These are phyloP conservation scores for Stigmatopora argus DNA, from an alignment of 2,113 vertebrate genomes.

Conservation along the genomic window DNA sequence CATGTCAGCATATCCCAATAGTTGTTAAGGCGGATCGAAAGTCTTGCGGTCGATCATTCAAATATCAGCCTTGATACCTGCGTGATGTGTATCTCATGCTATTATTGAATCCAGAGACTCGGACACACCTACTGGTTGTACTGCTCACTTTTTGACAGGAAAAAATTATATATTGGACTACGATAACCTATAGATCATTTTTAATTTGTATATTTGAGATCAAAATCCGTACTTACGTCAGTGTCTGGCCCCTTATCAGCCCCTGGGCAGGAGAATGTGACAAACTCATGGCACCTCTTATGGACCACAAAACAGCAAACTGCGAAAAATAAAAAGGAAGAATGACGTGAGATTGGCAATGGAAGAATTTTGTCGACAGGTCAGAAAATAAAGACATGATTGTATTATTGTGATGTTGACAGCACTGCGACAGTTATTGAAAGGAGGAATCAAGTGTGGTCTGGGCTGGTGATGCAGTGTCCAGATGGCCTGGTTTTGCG, in stretches of 20 bases:
- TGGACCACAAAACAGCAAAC: slow-evolving; percentile 99
- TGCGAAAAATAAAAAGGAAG: slow-evolving; percentile 44
- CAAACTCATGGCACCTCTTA: slow-evolving; percentile 98
- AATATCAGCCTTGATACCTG: too few relatives aligned
- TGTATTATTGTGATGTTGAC: neutral
- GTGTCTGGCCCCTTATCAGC: slow-evolving; percentile 96
- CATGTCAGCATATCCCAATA: too few relatives aligned
- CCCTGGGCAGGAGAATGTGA: slow-evolving; percentile 94
- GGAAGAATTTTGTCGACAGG: neutral
- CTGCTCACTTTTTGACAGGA: too few relatives aligned
- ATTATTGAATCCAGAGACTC: too few relatives aligned
- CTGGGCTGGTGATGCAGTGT: slow-evolving; percentile 31
- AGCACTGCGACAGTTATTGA: slow-evolving; percentile 19
- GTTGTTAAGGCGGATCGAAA: too few relatives aligned
- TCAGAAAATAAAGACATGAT: neutral
- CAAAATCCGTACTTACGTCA: slow-evolving; percentile 81
- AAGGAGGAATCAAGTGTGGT: slow-evolving; percentile 26
- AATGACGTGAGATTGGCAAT: neutral
- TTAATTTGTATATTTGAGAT: neutral
- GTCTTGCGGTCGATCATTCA: too few relatives aligned
- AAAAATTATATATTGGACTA: too few relatives aligned
- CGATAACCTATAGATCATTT: too few relatives aligned
- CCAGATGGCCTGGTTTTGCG: slow-evolving; percentile 43
- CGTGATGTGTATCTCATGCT: too few relatives aligned
- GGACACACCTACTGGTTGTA: too few relatives aligned